Conservation (phyloP, 2,113 vertebrate species). For the Hyla sarda region DNA sequence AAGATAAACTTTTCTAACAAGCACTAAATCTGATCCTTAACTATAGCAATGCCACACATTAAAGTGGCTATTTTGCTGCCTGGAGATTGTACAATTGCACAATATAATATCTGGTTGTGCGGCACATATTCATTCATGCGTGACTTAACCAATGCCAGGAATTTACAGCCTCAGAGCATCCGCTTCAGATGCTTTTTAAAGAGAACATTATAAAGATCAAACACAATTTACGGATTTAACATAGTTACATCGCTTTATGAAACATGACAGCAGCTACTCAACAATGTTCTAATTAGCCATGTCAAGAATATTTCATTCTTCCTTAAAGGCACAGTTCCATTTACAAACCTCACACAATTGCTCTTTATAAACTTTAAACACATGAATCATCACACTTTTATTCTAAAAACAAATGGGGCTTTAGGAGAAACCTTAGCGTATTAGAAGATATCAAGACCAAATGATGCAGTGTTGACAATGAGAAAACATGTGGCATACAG, state of each 20-base stretch:
- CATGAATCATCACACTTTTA: slow-evolving; percentile 16
- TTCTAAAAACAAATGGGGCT: neutral
- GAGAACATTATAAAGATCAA: slow-evolving; percentile 54
- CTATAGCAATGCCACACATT: neutral
- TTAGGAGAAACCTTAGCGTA: neutral
- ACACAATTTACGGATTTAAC: slow-evolving; percentile 54
- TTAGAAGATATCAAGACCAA: neutral
- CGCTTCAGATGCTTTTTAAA: slow-evolving; percentile 47
- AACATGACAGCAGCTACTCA: slow-evolving; percentile 52
- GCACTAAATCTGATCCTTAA: neutral
- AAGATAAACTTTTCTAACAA: neutral
- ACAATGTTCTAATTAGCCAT: slow-evolving; percentile 53
- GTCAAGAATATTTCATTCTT: slow-evolving; percentile 39
- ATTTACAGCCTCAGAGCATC: slow-evolving; percentile 52
- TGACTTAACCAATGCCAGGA: slow-evolving; percentile 55
- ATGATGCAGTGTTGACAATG: neutral
- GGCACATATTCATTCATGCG: slow-evolving; percentile 19
- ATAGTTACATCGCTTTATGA: slow-evolving; percentile 51
- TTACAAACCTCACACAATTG: slow-evolving; percentile 25
- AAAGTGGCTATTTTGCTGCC: neutral
- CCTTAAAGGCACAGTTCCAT: slow-evolving; percentile 40
- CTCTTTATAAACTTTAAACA: slow-evolving; percentile 14
- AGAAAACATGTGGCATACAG: neutral
- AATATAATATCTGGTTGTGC: slow-evolving; percentile 34
- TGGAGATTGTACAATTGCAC: neutral